Base-by-base conservation (phyloP, 1,140 invertebrate genomes). In the Heliconius nattereri region DNA sequence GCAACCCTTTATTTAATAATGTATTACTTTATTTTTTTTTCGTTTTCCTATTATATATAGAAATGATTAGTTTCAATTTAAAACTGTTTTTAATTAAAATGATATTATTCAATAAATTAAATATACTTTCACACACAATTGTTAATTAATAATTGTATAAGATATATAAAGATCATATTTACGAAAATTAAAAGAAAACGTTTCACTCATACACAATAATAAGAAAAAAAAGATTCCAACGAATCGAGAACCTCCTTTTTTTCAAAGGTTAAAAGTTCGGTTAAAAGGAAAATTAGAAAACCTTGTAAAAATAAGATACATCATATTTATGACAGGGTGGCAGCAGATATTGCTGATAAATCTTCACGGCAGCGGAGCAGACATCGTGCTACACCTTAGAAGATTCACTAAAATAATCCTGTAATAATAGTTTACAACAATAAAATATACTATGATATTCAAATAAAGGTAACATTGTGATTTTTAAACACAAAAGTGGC, bases 401-500 rank as follows among this genome's bases (percentile, higher is more conserved):
- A 66, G 23, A 66, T 2, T 1, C 11, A 57, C 20, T 57, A 0
- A 66, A 66, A 66, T 66, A 66, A 66, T 26, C 13, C 1, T 66
- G 0, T 66, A 35, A 26, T 29, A 16, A 66, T 3, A 66, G 5
- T 29, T 26, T 9, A 66, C 9, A 29, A 29, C 9, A 66, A 66
- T 16, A 29, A 45, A 16, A 66, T 66, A 52, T 20, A 52, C 19
- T 52, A 52, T 0, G 5, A 52, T 52, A 52, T 52, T 57, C 20
- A 57, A n/a, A 23, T 23, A 29, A 66, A 29, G 2, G 9, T 26
- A 11, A 71, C 19, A 71, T 37, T 37, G 8, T 5, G 3, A 20
- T 71, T 72, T 9, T n/a, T 5, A 72, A 72, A 40, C 35, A n/a
- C 20, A 72, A 72, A 72, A 72, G 5, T 72, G 35, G 35, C 71